These are phyloP conservation scores for Cossypha caffra DNA, from an alignment of 2,797 vertebrate genomes.

Conservation along the genomic window DNA sequence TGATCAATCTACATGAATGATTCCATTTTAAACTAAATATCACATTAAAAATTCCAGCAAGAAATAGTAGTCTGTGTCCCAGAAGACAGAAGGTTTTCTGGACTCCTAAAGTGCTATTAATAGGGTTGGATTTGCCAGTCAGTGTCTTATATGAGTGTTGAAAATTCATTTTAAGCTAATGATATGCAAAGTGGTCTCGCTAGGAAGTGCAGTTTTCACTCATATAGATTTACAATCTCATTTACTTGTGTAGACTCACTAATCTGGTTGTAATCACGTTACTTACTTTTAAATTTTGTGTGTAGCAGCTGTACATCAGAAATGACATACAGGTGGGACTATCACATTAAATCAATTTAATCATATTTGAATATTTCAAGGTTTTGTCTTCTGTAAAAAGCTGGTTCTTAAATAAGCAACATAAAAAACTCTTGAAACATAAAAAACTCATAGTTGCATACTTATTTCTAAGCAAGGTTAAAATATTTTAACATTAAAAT, in stretches of 20 bases:
- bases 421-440: background rate
- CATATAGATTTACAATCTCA: slow-evolving; percentile 44
- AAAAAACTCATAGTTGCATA: background rate
- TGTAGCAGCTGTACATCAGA: slow-evolving; percentile 68
- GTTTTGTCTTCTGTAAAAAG: background rate
- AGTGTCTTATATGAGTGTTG: slow-evolving; percentile 11
- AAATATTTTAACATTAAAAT: background rate
- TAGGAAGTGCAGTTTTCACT: slow-evolving; percentile 64
- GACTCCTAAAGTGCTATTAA: background rate
- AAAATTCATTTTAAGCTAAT: slow-evolving; percentile 71
- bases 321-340: slow-evolving; percentile 64
- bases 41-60: background rate
- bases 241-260: slow-evolving; percentile 68
- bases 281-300: slow-evolving; percentile 76
- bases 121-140: slow-evolving; percentile 7
- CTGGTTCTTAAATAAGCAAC: background rate
- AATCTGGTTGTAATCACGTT: slow-evolving; percentile 75
- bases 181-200: slow-evolving; percentile 67
- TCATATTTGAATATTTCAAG: slow-evolving; percentile 62
- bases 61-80: background rate
- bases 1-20: background rate
- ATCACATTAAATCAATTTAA: slow-evolving; percentile 66
- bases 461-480: background rate
- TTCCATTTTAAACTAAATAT: background rate
- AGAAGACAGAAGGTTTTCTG: background rate